These are phyloP conservation scores for Heloderma charlesbogerti DNA, from an alignment of 2,113 vertebrate species.

Conservation along the genomic window DNA sequence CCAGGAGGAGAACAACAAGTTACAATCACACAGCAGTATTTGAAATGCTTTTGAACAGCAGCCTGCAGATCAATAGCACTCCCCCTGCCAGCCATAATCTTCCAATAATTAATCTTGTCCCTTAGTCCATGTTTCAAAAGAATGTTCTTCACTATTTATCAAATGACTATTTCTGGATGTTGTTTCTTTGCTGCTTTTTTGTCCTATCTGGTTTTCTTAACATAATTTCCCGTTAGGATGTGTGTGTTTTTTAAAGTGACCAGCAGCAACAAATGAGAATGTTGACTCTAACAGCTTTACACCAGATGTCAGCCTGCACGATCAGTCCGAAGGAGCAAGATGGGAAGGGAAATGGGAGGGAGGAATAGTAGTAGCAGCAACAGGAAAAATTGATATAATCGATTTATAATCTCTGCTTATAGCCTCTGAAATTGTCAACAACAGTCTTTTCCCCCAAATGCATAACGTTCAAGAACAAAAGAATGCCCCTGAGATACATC, in stretches of 20 bases:
- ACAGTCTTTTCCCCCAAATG: no score
- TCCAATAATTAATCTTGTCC: not conserved
- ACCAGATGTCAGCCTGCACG: not conserved
- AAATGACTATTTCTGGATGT: not conserved
- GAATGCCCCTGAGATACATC: fast-evolving
- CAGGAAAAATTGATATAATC: not conserved
- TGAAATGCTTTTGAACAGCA: not conserved
- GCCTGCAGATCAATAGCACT: not conserved
- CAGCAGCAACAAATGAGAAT: not conserved
- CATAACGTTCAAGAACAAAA: not conserved
- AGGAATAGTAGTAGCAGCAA: not conserved
- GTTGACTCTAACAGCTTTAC: not conserved
- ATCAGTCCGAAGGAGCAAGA: not conserved
- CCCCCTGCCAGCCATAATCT: not conserved
- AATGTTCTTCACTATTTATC: not conserved
- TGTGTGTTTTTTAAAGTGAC: not conserved
- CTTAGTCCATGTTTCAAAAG: not conserved
- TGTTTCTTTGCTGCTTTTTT: not conserved
- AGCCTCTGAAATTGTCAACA: no score
- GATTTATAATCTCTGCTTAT: no score
- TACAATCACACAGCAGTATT: not conserved
- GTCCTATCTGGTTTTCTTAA: not conserved
- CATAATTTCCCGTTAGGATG: not conserved
- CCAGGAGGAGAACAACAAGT: not conserved
- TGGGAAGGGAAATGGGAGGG: no score